Percentiles rank a stretch among this genome's conserved stretches.
phyloP scores from a whole-genome alignment of 2,797 vertebrate genomes.

The Lagorchestes hirsutus region DNA sequence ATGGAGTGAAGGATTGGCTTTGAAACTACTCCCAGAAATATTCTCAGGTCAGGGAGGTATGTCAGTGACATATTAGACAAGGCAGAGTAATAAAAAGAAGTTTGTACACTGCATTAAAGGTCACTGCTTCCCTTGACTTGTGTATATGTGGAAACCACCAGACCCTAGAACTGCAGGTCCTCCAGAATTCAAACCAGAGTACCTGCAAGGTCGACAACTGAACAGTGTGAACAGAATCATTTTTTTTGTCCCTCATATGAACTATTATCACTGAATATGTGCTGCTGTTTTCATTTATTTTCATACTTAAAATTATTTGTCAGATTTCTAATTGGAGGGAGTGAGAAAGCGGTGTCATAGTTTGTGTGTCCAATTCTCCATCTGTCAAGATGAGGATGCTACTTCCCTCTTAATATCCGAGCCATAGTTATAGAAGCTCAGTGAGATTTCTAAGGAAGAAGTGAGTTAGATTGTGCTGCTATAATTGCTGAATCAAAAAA shows the following conservation, averaged over 20 bases:
- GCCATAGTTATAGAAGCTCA: constrained; percentile 13
- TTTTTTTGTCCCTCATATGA: neutral
- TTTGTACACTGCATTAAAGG: neutral
- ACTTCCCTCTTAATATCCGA: neutral
- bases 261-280: neutral
- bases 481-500: constrained; percentile 52
- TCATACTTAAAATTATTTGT: constrained; percentile 46
- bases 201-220: neutral
- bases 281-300: constrained; percentile 31
- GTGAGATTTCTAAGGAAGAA: constrained; percentile 11
- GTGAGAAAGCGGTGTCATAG: neutral
- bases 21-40: neutral
- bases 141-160: neutral
- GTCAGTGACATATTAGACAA: neutral
- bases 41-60: neutral
- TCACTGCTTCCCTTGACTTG: neutral
- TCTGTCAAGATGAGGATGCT: neutral
- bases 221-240: neutral
- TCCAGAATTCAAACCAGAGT: neutral
- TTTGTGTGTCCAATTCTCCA: neutral
- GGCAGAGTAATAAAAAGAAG: neutral
- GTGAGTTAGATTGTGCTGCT: constrained; percentile 42
- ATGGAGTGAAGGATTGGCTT: neutral
- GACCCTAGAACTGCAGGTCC: neutral
- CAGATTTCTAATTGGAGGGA: neutral